Conservation (phyloP, 2,888 invertebrate species). For the Scaptomyza reducta region DNA sequence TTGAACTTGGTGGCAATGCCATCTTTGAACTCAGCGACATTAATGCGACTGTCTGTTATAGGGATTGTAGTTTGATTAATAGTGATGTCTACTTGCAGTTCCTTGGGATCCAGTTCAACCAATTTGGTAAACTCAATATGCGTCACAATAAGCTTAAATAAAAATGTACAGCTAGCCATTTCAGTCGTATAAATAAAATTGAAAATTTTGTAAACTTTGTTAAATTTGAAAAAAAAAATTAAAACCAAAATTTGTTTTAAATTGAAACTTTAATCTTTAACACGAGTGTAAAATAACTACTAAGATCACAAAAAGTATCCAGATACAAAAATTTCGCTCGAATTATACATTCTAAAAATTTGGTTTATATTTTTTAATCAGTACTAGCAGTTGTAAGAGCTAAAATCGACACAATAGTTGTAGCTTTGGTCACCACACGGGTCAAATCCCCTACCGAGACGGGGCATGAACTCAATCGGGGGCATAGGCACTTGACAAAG, state of each 20-base stretch:
- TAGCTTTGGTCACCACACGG: conserved; percentile 21
- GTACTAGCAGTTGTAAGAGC: conserved; percentile 12
- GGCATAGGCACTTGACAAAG: conserved; percentile 53
- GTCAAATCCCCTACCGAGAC: conserved; percentile 54
- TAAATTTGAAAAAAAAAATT: not conserved
- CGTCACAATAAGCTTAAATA: conserved; percentile 69
- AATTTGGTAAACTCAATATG: conserved; percentile 43
- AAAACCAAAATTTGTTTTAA: no score
- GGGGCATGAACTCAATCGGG: conserved; percentile 52
- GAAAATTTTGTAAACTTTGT: not conserved
- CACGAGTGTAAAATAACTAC: not conserved
- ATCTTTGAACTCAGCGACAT: conserved; percentile 71
- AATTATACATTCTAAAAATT: no score
- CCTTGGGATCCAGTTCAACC: conserved; percentile 34
- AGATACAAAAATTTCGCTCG: not conserved
- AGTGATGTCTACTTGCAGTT: conserved; percentile 54
- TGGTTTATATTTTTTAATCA: not conserved
- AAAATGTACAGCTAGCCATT: conserved; percentile 34
- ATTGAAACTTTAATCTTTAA: no score
- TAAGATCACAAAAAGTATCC: not conserved
- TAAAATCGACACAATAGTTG: conserved; percentile 3
- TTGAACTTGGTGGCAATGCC: conserved; percentile 58
- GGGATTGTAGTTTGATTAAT: conserved; percentile 56
- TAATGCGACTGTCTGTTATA: conserved; percentile 72
- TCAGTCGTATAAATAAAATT: not conserved